phyloP scores from a whole-genome alignment of 2,113 vertebrate species.

The Tragelaphus scriptus region DNA sequence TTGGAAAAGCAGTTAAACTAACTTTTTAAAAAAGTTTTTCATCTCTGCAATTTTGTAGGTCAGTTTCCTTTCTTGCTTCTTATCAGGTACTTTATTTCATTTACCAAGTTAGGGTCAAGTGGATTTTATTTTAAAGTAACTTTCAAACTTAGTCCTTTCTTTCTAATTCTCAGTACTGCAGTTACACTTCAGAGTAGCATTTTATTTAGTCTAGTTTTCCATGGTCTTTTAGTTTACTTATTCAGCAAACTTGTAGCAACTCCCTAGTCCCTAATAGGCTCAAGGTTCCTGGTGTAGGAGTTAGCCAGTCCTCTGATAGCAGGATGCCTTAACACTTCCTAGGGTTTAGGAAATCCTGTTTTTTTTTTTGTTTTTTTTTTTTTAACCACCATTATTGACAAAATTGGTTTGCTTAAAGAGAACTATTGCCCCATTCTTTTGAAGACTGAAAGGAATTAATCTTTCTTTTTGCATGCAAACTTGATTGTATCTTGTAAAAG shows the following conservation, averaged over 20 bases:
- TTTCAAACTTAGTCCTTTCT: conserved; percentile 33
- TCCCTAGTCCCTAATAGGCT: neutral
- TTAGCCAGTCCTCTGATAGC: neutral
- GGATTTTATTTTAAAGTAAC: conserved; percentile 29
- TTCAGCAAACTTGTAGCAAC: conserved; percentile 21
- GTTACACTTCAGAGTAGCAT: neutral
- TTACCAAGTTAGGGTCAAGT: neutral
- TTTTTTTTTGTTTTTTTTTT: neutral
- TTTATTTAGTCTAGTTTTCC: conserved; percentile 29
- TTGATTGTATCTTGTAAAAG: conserved; percentile 35
- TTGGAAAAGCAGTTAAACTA: neutral
- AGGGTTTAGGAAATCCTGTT: neutral
- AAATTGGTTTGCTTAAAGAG: neutral
- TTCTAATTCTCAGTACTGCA: neutral
- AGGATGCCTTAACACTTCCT: neutral
- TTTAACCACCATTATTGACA: neutral
- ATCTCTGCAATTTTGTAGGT: neutral
- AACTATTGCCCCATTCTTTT: conserved; percentile 8
- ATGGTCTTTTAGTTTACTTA: neutral
- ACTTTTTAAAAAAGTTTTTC: neutral
- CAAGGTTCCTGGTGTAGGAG: neutral
- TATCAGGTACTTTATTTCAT: neutral
- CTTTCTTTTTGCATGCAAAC: conserved; percentile 14
- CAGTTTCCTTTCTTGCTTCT: neutral
- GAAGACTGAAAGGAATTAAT: conserved; percentile 20